Conservation (phyloP, 2,797 vertebrate genomes). For the Mormyrus hasselquistii region DNA sequence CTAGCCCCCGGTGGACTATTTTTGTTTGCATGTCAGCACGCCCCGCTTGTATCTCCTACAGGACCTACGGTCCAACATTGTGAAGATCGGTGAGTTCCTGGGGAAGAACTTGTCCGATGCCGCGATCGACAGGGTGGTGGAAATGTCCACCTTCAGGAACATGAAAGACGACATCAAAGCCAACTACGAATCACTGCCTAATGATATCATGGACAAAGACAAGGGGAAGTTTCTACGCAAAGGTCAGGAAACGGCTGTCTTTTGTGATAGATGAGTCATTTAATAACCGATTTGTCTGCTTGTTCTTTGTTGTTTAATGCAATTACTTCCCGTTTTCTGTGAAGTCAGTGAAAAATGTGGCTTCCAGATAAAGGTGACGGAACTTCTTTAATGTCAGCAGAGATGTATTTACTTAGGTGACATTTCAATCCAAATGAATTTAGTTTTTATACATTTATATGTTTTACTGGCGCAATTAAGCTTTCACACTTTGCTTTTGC, state of each 20-base stretch:
- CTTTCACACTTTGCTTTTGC: not conserved
- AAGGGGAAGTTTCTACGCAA: slow-evolving; percentile 49
- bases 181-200: slow-evolving; percentile 45
- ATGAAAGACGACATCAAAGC: slow-evolving; percentile 50
- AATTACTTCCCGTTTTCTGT: not conserved
- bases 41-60: slow-evolving; percentile 24
- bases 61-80: slow-evolving; percentile 52
- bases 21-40: not conserved
- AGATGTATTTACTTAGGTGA: not conserved
- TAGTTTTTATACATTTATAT: not conserved
- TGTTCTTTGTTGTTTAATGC: not conserved
- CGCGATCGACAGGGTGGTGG: slow-evolving; percentile 48
- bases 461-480: not conserved
- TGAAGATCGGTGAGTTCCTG: slow-evolving; percentile 55
- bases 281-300: not conserved
- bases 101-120: slow-evolving; percentile 52
- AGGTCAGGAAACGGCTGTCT: slow-evolving; percentile 33
- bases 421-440: not conserved
- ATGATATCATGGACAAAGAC: fast-evolving
- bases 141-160: slow-evolving; percentile 45
- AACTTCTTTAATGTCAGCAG: not conserved
- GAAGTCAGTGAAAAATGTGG: not conserved
- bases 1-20: not conserved
- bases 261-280: not conserved
- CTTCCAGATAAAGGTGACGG: not conserved